phyloP scores from a whole-genome alignment of 2,888 invertebrate species.

The Arctia plantaginis region DNA sequence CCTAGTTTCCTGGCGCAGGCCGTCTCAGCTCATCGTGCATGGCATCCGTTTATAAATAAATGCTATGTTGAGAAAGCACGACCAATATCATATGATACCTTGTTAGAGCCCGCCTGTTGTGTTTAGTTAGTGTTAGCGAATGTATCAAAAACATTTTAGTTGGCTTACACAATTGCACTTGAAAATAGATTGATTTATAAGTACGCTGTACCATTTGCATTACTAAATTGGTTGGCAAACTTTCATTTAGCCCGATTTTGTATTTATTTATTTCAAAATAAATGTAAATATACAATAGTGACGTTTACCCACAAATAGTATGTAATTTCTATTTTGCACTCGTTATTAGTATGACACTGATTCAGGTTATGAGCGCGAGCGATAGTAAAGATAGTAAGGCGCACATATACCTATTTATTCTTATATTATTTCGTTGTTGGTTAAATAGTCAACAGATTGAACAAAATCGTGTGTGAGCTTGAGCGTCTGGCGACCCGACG shows the following conservation, averaged over 20 bases:
- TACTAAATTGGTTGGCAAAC: neutral
- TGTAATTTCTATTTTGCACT: neutral
- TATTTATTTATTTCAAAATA: neutral
- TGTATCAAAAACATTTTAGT: conserved; percentile 1
- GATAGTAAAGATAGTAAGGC: neutral
- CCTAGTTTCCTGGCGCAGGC: conserved; percentile 73
- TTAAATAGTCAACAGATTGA: conserved; percentile 61
- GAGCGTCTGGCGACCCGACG: conserved; percentile 60
- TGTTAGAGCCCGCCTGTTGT: conserved; percentile 32
- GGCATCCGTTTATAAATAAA: conserved; percentile 76
- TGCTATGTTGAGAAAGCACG: conserved; percentile 73
- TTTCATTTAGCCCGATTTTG: neutral
- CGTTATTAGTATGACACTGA: neutral
- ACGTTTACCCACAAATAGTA: neutral
- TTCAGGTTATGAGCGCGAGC: neutral
- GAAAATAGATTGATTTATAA: neutral
- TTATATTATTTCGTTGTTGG: conserved; percentile 31
- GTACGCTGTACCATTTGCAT: neutral
- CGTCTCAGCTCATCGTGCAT: conserved; percentile 66
- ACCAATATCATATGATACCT: conserved; percentile 46
- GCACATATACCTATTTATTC: conserved; percentile 19
- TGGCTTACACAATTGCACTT: neutral
- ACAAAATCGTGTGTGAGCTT: conserved; percentile 54
- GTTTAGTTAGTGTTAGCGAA: neutral
- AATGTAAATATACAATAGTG: neutral